Percentiles rank a stretch among this genome's conserved stretches.
Evolutionary conservation across 1,140 invertebrate genomes (phyloP).

Genomic region (Ctenoplectra terminalis): DNA sequence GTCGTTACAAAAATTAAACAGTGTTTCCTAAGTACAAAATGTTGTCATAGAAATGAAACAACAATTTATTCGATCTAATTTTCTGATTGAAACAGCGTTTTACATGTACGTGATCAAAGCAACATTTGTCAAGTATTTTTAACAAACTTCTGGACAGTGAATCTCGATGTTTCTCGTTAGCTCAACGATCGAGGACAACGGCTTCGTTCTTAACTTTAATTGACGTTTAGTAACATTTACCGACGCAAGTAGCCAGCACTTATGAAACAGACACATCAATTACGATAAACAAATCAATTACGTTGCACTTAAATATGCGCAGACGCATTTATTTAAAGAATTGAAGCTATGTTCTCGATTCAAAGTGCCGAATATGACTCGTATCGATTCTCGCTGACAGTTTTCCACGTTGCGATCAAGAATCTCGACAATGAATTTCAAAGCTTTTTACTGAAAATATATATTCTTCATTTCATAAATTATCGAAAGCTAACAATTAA

Average conservation of each 20-base stretch:
- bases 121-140: constrained; percentile 2
- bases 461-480: too few relatives aligned
- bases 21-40: too few relatives aligned
- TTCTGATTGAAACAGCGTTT: not conserved
- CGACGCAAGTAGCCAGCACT: too few relatives aligned
- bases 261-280: not conserved
- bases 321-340: not conserved
- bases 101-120: not conserved
- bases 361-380: constrained; percentile 1
- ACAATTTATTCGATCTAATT: not conserved
- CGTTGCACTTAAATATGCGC: not conserved
- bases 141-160: not conserved
- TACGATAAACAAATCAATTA: not conserved
- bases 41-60: too few relatives aligned
- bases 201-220: constrained; percentile 22
- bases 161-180: constrained; percentile 41
- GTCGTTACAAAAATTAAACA: too few relatives aligned
- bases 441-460: not conserved
- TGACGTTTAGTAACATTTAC: not conserved
- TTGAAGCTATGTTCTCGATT: constrained; percentile 31
- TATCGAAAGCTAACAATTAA: too few relatives aligned
- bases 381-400: constrained; percentile 4
- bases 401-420: constrained; percentile 25
- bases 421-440: not conserved
- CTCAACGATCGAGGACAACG: constrained; percentile 40